Percentiles rank a stretch among this genome's conserved stretches.
Conservation (phyloP, 2,888 invertebrate genomes). For the Stomorhina lunata region DNA sequence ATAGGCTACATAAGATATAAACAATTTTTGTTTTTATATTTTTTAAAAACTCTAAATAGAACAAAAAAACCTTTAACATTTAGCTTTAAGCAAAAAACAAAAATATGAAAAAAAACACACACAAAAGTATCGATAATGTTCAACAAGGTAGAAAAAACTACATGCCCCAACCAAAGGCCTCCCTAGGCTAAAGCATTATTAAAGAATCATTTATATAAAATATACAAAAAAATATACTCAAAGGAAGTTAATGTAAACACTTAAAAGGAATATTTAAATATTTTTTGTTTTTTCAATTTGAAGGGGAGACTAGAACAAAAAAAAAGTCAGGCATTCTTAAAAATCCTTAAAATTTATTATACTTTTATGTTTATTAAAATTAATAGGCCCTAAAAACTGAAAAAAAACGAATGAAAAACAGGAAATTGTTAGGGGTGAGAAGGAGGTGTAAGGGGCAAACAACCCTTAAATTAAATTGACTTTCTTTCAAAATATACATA, state of each 20-base stretch:
- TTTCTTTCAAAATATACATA: slow-evolving; percentile 13
- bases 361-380: slow-evolving; percentile 11
- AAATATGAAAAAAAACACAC: not conserved
- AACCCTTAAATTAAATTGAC: not conserved
- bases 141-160: slow-evolving; percentile 33
- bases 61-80: not conserved
- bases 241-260: not conserved
- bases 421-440: not conserved
- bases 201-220: not conserved
- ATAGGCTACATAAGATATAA: too few species aligned
- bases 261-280: not conserved
- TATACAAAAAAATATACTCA: not conserved
- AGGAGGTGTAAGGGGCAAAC: not conserved
- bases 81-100: not conserved
- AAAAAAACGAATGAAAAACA: not conserved
- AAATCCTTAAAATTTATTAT: slow-evolving; percentile 24
- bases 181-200: not conserved
- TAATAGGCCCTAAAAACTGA: not conserved
- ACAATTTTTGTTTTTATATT: too few species aligned
- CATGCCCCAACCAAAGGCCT: slow-evolving; percentile 7
- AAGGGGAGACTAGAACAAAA: too few species aligned
- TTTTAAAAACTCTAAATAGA: too few species aligned
- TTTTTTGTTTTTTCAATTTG: not conserved
- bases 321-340: not conserved
- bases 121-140: too few species aligned